Evolutionary conservation across 2,797 vertebrate species (phyloP), one percentile per base, ranked within the genome.

Genomic region (Lepus oiostolus): DNA sequence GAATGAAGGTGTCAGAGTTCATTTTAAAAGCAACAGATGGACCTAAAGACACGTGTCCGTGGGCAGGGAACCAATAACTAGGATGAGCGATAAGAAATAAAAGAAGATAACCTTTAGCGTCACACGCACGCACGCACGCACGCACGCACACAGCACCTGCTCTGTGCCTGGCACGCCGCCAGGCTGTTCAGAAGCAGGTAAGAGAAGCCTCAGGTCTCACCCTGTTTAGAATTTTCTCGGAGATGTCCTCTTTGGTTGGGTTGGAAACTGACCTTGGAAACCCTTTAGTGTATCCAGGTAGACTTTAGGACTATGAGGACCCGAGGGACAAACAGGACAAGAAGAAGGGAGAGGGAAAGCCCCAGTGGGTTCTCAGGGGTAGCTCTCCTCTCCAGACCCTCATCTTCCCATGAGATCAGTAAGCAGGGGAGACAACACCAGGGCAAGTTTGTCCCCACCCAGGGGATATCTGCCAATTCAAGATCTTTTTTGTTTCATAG

Each of bases 161-260:
- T 0, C 5, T 71, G 63, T 10, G 12, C 58, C 75, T 8, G 7
- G 38, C 0, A 0, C 12, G 30, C 58, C 16, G 16, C 22, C 1
- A 2, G 0, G 2, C 4, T 85, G 7, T 30, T 54, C 11, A 7
- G 38, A 90, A 60, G 28, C 84, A 91, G 50, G 72, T 52, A 67
- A 22, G 32, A 87, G 65, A 88, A 35, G 8, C 47, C 22, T 76
- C 1, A 0, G 30, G 62, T 26, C n/a, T 85, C 75, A 68, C 17
- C 16, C 19, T 83, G n/a, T 50, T 62, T 10, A 28, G 54, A 91
- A 50, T 47, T 82, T 47, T 83, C 5, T 54, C 63, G 62, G 52
- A 62, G 22, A 68, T 12, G 32, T 12, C 17, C 35, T 82, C n/a
- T 71, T 50, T 54, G 65, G 35, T 52, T n/a, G 24, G 38, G 50